A percentile compares a stretch with the other conserved stretches of the same genome.
Conservation (phyloP, 2,113 vertebrate species). For the Cygnus buccinator region DNA sequence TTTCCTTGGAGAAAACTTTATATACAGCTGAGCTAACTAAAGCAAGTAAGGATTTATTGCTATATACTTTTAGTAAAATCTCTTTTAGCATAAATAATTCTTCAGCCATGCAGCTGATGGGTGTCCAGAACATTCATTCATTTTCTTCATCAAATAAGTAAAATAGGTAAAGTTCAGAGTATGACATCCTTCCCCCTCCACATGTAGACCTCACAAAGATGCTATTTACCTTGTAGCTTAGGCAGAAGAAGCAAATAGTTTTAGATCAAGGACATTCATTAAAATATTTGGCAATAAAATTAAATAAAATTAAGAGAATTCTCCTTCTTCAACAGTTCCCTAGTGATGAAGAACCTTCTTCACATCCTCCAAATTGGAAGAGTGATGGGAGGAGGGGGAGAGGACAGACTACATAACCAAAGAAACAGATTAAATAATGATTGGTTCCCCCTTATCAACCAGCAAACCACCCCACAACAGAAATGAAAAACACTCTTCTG, state of each 20-base stretch:
- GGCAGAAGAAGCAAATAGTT: neutral
- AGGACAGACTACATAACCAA: neutral
- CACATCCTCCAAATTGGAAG: neutral
- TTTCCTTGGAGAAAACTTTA: constrained; percentile 7
- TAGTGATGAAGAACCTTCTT: neutral
- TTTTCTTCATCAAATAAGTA: constrained; percentile 10
- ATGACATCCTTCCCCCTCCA: neutral
- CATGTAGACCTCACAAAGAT: neutral
- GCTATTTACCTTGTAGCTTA: neutral
- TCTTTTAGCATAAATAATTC: neutral
- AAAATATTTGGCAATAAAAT: neutral
- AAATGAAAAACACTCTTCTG: neutral
- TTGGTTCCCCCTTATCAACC: neutral
- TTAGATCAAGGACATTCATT: neutral
- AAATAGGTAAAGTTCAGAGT: neutral
- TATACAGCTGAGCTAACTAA: neutral
- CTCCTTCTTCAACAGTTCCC: neutral
- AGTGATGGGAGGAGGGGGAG: neutral
- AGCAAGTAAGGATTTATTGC: constrained; percentile 27
- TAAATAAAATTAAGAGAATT: neutral
- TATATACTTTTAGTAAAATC: neutral
- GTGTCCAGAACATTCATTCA: neutral
- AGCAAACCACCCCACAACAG: neutral
- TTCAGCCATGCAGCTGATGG: neutral
- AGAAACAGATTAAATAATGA: neutral